Evolutionary conservation across 2,113 vertebrate species (phyloP), one percentile per base, ranked within the genome.

Genomic region (Spilogale gracilis): DNA sequence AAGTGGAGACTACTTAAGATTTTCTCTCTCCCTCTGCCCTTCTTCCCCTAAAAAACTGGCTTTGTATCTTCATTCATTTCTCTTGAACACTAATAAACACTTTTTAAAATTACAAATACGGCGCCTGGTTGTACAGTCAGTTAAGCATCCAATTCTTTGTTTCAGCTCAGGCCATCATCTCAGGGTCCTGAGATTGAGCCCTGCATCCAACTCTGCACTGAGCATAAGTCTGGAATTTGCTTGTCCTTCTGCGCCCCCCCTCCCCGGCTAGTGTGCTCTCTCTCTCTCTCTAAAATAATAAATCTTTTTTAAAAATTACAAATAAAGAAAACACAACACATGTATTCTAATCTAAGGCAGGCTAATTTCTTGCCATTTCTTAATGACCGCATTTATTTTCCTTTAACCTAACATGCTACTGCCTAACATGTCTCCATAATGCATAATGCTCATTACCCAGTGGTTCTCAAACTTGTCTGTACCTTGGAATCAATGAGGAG

Each of bases 41-140:
- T 27, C 6, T 16, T 7, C 17, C 7, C 13, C 65, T 3, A 3
- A 88, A 10, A 32, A 67, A 18, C 12, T 85, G 32, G n/a, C 4
- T 45, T 83, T 91, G 63, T 63, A 38, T 84, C 69, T 96, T 67
- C 21, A 73, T 94, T n/a, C 13, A 43, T 88, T 96, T 98, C 56
- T 84, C 54, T 88, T 85, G 13, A 89, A 92, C 50, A 73, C 6
- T 58, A 25, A 91, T 61, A 79, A 91, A 84, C 4, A 81, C 18
- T 67, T 95, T 95, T 69, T 11, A 89, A 95, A 92, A 76, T 84
- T 67, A 32, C 6, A 67, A 65, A 32, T 16, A 67, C 30, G 63
- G 63, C 30, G 2, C 63, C 27, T 32, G 17, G 16, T 69, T n/a
- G 32, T 20, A 17, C 67, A 69, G 32, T 69, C 17, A 38, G 17